Evolutionary conservation across 2,113 vertebrate genomes (phyloP), one percentile per base, ranked within the genome.

Genomic region (Etheostoma spectabile): DNA sequence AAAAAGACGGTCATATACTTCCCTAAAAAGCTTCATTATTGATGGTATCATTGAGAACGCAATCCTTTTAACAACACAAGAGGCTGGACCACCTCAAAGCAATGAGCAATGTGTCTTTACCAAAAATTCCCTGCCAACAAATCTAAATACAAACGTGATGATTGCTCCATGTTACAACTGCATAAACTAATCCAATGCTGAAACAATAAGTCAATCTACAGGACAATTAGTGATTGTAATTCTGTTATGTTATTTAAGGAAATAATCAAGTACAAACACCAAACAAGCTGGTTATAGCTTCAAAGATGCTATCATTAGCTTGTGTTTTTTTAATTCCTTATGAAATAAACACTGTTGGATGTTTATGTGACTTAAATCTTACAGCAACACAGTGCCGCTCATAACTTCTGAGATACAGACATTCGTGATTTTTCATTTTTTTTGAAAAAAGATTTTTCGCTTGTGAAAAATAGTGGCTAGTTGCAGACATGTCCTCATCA

Each of bases 91-190:
- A 42, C 46, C 33, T n/a, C 65, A 53, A 62, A 62, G n/a, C 16
- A 10, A 53, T 27, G 13, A 38, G 55, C 16, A 27, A 53, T 53
- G 6, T 79, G 57, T 70, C 42, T 30, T 42, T 53, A 13, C 33
- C 56, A 53, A 78, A 52, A 27, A 59, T 11, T 49, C 19, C 8
- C 42, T 38, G 48, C 56, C 48, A 78, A 78, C 57, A 53, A 61
- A 78, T 42, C 46, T 12, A 30, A 30, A 30, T 30, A 2, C 27
- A 30, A 30, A 30, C 27, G 35, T 45, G 66, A 70, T 22, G 65
- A 63, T 12, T 59, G 27, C 42, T 48, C 42, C 70, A 73, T n/a
- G 24, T 49, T 16, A 12, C 30, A 42, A 27, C 19, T 18, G 53
- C 3, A 0, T 51, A 15, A 14, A 59, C 24, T 67, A 22, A 61